phyloP scores from a whole-genome alignment of 1,140 invertebrate genomes.

The Dendroctonus valens region DNA sequence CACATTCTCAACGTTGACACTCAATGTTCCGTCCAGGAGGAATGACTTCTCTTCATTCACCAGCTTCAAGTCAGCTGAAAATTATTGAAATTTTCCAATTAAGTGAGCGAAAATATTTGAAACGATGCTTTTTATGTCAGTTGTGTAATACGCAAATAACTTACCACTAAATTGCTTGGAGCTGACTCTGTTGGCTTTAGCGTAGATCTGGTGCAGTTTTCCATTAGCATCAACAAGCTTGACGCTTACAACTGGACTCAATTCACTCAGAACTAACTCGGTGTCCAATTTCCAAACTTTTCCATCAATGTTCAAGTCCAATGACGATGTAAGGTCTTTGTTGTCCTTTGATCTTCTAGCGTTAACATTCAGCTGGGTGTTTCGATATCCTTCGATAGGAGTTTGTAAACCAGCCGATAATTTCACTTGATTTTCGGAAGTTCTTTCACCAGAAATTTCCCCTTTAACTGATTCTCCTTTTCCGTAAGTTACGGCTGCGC shows the following conservation, averaged over 20 bases:
- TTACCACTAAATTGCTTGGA: slow-evolving; percentile 57
- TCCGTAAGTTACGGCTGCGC: slow-evolving; percentile 55
- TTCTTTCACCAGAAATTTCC: slow-evolving; percentile 45
- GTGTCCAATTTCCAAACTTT: slow-evolving; percentile 54
- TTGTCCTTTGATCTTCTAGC: slow-evolving; percentile 55
- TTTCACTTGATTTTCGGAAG: slow-evolving; percentile 51
- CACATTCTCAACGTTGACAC: slow-evolving; percentile 59
- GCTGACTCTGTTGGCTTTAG: slow-evolving; percentile 56
- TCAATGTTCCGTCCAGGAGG: slow-evolving; percentile 53
- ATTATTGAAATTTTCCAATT: slow-evolving; percentile 1
- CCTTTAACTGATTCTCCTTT: slow-evolving; percentile 55
- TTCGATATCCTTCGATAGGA: slow-evolving; percentile 56
- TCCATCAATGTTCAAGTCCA: slow-evolving; percentile 52
- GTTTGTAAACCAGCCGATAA: slow-evolving; percentile 52
- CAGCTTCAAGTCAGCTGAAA: slow-evolving; percentile 50
- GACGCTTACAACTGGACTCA: slow-evolving; percentile 24
- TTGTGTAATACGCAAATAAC: not conserved
- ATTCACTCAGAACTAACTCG: slow-evolving; percentile 47
- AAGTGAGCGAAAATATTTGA: not conserved
- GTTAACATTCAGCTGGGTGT: slow-evolving; percentile 55
- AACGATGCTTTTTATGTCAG: not conserved
- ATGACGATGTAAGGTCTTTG: slow-evolving; percentile 50
- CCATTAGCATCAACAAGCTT: slow-evolving; percentile 52
- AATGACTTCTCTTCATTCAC: slow-evolving; percentile 55
- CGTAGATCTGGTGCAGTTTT: slow-evolving; percentile 54